Base-by-base conservation (phyloP, 2,113 vertebrate species). In the Loxodonta africana region DNA sequence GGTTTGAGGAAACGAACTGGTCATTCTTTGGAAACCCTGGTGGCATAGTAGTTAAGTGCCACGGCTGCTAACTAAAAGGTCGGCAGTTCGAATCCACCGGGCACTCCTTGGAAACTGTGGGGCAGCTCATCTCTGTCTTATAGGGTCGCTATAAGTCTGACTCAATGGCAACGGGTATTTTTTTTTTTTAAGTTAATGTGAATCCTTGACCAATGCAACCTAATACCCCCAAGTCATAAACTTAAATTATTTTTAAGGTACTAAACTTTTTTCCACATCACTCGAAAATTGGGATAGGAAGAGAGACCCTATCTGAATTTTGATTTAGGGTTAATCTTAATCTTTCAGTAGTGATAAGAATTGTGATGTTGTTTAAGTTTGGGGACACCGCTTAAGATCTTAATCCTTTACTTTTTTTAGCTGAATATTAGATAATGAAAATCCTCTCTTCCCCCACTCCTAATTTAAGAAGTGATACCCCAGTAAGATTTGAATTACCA, bases 341-440 rank as follows among this genome's bases (percentile, higher is more conserved):
- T 8, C 51, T 86, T 95, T 83, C 91, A 41, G 57, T 93, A 65
- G 23, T 78, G 12, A 41, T 90, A 95, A 85, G 37, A 94, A 88
- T 67, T 97, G 84, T 92, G 81, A 46, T 94, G 26, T 63, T 88
- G 30, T 53, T 88, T 83, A 84, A 76, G 28, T 71, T 92, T 89
- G 92, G 76, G 57, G 63, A 94, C 94, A 53, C 26, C 53, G 53
- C 65, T 93, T 30, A 74, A 78, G 11, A 86, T 69, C 37, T 91
- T 95, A 88, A 84, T 65, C 14, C 41, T 57, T 92, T 11, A 6
- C 3, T 37, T 73, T 83, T 37, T 57, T 65, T 25, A 23, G 0
- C 8, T 90, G 46, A 86, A 76, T 96, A 18, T 25, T 87, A 73
- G 12, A 81, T 76, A 20, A 84, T 89, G 26, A 88, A 81, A 46